Conservation (phyloP, 2,888 invertebrate species). For the Neria commutata region DNA sequence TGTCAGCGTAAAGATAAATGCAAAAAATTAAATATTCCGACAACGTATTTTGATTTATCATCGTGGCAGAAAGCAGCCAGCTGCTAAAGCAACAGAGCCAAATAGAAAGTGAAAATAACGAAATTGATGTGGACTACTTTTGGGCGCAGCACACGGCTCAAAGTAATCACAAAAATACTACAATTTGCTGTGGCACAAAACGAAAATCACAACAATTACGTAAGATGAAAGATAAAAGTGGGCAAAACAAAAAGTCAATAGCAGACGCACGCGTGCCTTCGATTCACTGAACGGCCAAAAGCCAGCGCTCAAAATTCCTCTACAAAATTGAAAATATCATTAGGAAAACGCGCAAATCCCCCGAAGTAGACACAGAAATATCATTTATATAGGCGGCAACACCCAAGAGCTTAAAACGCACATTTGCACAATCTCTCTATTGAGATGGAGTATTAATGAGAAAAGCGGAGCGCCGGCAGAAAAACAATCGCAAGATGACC, state of each 20-base stretch:
- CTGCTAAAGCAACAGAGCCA: neutral
- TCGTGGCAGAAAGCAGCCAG: neutral
- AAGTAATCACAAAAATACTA: neutral
- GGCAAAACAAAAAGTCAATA: slow-evolving; percentile 5
- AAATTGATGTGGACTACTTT: neutral
- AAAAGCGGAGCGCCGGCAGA: neutral
- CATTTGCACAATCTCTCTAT: neutral
- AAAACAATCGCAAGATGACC: no score
- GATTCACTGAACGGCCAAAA: neutral
- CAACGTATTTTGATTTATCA: slow-evolving; percentile 35
- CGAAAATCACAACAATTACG: neutral
- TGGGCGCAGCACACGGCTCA: neutral
- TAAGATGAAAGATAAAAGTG: neutral
- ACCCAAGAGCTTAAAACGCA: neutral
- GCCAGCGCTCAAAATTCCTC: no score
- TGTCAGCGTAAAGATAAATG: neutral
- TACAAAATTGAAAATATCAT: neutral
- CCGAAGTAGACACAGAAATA: slow-evolving; percentile 3
- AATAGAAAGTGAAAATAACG: slow-evolving; percentile 4
- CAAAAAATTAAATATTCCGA: slow-evolving; percentile 30
- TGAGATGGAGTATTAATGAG: neutral
- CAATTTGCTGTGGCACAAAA: neutral
- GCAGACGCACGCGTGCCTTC: neutral
- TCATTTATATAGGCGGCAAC: neutral
- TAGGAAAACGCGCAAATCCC: neutral